Base-by-base conservation (phyloP, 2,113 vertebrate species). In the Prochilodus magdalenae region DNA sequence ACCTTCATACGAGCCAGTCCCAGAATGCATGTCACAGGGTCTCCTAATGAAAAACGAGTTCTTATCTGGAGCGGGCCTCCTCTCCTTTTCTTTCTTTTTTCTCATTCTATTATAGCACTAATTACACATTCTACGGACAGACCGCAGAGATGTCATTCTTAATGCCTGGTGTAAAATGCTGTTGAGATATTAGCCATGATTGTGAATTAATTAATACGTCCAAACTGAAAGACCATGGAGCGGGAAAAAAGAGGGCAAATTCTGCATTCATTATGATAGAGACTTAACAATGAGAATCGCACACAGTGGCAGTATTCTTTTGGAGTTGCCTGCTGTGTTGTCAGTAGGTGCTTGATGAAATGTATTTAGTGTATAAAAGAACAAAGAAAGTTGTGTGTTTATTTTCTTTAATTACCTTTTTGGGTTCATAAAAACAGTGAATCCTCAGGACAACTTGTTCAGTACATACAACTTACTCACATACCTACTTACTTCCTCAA, bases 141-240 rank as follows among this genome's bases (percentile, higher is more conserved):
- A 70, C 80, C 40, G 66, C 24, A 44, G 40, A 66, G 49, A 85
- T 51, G 69, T 60, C 53, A 63, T 74, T 71, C 60, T 47, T 75
- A 57, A 69, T 22, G 24, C 72, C 24, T 15, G 20, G 72, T 53
- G 47, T 66, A 55, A 67, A 75, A 75, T 44, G 44, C 72, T 57
- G 30, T 51, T 57, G 30, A 75, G 62, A 75, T 75, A 75, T 33
- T 29, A 66, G 53, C 24, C 63, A 67, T 67, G 80, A 69, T 69
- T 81, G 62, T 47, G 62, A 81, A 75, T 81, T 67, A 81, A 75
- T 69, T 75, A 75, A 75, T 27, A 75, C 24, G 73, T 67, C 49
- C 60, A 75, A 81, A 74, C 80, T 20, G 24, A 60, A 60, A 60
- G 57, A 60, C 57, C 57, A 75, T 59, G 66, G 72, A 67, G 33